These are phyloP conservation scores for Eristalis arbustorum DNA, from an alignment of 2,888 invertebrate genomes.

Conservation along the genomic window DNA sequence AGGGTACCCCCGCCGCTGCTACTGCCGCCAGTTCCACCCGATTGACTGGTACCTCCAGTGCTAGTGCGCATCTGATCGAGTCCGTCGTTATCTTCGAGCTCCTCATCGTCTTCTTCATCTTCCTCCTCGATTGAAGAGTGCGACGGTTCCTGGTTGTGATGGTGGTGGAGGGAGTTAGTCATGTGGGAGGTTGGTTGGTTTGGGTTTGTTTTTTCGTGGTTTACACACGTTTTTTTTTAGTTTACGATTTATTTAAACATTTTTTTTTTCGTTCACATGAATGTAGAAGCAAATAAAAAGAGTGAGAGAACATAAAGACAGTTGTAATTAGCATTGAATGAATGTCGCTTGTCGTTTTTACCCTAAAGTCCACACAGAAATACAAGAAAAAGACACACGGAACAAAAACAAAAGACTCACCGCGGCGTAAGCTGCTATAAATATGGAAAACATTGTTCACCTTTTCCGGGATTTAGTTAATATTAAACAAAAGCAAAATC, in stretches of 20 bases:
- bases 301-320: slow-evolving; percentile 57
- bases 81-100: slow-evolving; percentile 72
- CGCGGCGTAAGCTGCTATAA: slow-evolving; percentile 72
- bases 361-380: slow-evolving; percentile 23
- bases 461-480: background rate
- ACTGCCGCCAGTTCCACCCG: slow-evolving; percentile 59
- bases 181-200: slow-evolving; percentile 28
- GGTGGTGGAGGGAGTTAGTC: slow-evolving; percentile 35
- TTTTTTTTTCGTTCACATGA: slow-evolving; percentile 35
- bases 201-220: slow-evolving; percentile 3
- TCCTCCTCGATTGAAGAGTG: slow-evolving; percentile 80
- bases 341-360: slow-evolving; percentile 26
- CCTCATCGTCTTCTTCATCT: slow-evolving; percentile 69
- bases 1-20: slow-evolving; percentile 72
- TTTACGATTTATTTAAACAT: slow-evolving; percentile 18
- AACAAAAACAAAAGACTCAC: slow-evolving; percentile 65
- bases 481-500: slow-evolving; percentile 24
- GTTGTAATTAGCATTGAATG: slow-evolving; percentile 60
- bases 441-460: slow-evolving; percentile 74
- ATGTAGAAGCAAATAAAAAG: slow-evolving; percentile 53
- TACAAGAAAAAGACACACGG: slow-evolving; percentile 3
- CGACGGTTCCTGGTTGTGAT: slow-evolving; percentile 79
- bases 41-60: slow-evolving; percentile 70
- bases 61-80: slow-evolving; percentile 72
- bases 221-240: slow-evolving; percentile 1